Base-by-base conservation (phyloP, 2,797 vertebrate genomes). In the Sebastes itinus region DNA sequence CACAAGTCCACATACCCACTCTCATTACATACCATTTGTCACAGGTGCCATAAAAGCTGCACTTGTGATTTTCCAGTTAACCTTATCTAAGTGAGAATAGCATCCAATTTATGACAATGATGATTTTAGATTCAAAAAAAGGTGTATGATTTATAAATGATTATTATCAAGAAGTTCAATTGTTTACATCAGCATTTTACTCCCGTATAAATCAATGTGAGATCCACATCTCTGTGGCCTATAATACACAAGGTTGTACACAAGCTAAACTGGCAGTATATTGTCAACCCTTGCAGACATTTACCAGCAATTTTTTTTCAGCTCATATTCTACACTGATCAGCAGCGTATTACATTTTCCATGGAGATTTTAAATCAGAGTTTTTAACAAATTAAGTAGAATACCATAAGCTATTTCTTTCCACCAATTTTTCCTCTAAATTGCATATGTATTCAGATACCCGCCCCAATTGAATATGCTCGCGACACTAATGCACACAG, bases 361-460 rank as follows among this genome's bases (percentile, higher is more conserved):
- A 54, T 8, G 4, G 20, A 71, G 35, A 58, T 22, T 66, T 35
- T 18, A 65, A 64, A 42, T 69, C 13, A 38, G 16, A 76, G 25
- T 77, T 77, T 65, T 72, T 8, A 55, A 81, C 46, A 80, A 74
- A 78, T 73, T 14, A 62, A 77, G 42, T 62, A 60, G 8, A 69
- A 69, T 61, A 59, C 5, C 13, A 32, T n/a, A 46, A 72, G 33
- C 4, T 42, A 30, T 71, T 68, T 55, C 22, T 25, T 46, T 20
- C 10, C 49, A 65, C 22, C 59, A 25, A 73, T 62, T 58, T 69
- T 61, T 33, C 42, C 63, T 79, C 42, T 33, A 25, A 65, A 82
- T 71, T 61, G 38, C 66, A 6, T 9, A 61, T 58, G 7, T 9
- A 30, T 77, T 78, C 35, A 60, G 27, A 81, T 58, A 72, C 64